Evolutionary conservation across 1,140 invertebrate species (phyloP), one percentile per base, ranked within the genome.

Genomic region (Listronotus oregonensis): DNA sequence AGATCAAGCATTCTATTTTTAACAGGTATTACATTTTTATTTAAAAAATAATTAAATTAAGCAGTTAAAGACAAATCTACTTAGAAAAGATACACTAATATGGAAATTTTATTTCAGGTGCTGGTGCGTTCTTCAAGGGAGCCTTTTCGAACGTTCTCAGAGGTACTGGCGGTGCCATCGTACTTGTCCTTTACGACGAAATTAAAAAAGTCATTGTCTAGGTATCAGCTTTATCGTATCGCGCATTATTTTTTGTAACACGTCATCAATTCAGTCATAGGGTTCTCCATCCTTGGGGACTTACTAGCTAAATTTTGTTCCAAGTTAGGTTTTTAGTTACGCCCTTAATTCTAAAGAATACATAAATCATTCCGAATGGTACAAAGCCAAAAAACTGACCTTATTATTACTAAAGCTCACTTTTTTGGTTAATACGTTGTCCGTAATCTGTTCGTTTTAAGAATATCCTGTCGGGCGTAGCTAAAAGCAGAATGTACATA

Each of bases 61-160:
- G n/a, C n/a, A n/a, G n/a, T n/a, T n/a, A n/a, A n/a, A n/a, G n/a
- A n/a, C n/a, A n/a, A n/a, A n/a, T n/a, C n/a, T n/a, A n/a, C n/a
- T n/a, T n/a, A n/a, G n/a, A n/a, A n/a, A n/a, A n/a, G n/a, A n/a
- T n/a, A n/a, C n/a, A n/a, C n/a, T n/a, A n/a, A n/a, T n/a, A n/a
- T n/a, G n/a, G n/a, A n/a, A n/a, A n/a, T 21, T 54, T 8, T 62
- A 5, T 63, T 54, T 52, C 17, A 63, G 60, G 60, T 75, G 63
- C 74, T 3, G 76, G 56, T 42, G 90, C 90, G 57, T 91, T 92
- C 86, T 92, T 91, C 86, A 92, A 91, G 81, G 90, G 90, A 51
- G 89, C 89, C 11, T 89, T 92, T 81, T 90, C 89, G 50, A 92
- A 92, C 77, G 83, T 92, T 44, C 84, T 92, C 60, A 84, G 90